These are phyloP conservation scores for Magallana gigas DNA, from an alignment of 1,140 invertebrate genomes.

Conservation along the genomic window DNA sequence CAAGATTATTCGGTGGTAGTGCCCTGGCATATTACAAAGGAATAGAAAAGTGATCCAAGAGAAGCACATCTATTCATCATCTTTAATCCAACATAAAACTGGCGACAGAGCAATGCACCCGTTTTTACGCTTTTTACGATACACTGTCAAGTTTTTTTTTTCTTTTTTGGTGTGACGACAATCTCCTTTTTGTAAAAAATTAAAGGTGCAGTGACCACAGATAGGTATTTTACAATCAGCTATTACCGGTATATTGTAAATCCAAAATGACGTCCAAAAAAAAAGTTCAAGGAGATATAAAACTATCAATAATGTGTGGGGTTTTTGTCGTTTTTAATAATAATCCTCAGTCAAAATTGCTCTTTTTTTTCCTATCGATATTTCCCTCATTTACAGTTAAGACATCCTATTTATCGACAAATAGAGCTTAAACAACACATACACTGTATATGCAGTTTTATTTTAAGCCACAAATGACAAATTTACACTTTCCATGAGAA, in stretches of 20 bases:
- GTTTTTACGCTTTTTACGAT: neutral
- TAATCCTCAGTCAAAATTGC: too few relatives aligned
- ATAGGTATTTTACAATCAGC: neutral
- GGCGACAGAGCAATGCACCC: neutral
- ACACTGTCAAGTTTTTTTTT: neutral
- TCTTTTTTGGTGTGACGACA: neutral
- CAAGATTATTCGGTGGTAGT: neutral
- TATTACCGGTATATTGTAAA: neutral
- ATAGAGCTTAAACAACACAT: too few relatives aligned
- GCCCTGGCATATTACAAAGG: neutral
- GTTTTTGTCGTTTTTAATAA: too few relatives aligned
- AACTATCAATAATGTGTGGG: too few relatives aligned
- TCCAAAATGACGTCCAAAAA: neutral
- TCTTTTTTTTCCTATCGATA: too few relatives aligned
- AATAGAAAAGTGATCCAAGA: conserved; percentile 1
- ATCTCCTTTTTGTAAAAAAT: neutral
- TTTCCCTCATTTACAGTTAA: too few relatives aligned
- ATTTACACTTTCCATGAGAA: too few relatives aligned
- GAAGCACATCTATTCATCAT: conserved; percentile 16
- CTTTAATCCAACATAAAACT: conserved; percentile 24
- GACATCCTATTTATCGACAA: too few relatives aligned
- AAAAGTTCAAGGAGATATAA: too few relatives aligned
- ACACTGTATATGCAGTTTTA: too few relatives aligned
- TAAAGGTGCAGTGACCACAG: conserved; percentile 13
- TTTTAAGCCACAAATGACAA: too few relatives aligned